Conservation (phyloP, 2,797 vertebrate species). For the Sebastes wilsoni region DNA sequence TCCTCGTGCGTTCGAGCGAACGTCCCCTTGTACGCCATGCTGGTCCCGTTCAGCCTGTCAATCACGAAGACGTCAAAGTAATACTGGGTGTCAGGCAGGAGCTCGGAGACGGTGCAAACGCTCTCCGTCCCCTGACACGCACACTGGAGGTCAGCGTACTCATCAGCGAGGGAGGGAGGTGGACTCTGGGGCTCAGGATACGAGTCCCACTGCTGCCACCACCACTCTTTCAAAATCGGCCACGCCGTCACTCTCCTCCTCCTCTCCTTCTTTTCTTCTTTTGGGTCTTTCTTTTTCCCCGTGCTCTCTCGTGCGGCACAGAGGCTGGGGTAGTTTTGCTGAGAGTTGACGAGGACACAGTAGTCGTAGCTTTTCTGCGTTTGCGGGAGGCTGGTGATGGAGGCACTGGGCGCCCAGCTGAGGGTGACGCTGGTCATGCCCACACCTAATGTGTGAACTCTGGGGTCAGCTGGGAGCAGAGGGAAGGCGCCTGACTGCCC, state of each 20-base stretch:
- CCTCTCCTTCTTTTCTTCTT: conserved; percentile 59
- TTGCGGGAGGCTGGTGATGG: conserved; percentile 64
- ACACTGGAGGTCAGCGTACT: conserved; percentile 78
- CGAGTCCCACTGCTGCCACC: conserved; percentile 81
- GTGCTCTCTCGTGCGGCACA: conserved; percentile 84
- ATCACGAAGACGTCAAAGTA: conserved; percentile 92
- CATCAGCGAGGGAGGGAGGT: conserved; percentile 42
- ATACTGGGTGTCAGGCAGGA: conserved; percentile 87
- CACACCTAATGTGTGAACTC: conserved; percentile 83
- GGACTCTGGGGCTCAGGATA: conserved; percentile 45
- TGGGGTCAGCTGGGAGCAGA: conserved; percentile 84
- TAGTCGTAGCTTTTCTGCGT: conserved; percentile 81
- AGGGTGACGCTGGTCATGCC: conserved; percentile 90
- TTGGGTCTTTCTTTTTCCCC: conserved; percentile 59
- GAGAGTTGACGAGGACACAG: conserved; percentile 87
- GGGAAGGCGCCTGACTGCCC: conserved; percentile 82
- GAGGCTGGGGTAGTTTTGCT: conserved; percentile 87
- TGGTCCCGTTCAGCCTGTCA: conserved; percentile 86
- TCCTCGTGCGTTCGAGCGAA: conserved; percentile 86
- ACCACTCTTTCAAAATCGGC: conserved; percentile 80
- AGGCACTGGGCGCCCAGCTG: conserved; percentile 88
- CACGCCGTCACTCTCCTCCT: conserved; percentile 64
- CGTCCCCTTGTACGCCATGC: conserved; percentile 84
- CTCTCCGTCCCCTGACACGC: conserved; percentile 86
- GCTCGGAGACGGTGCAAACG: conserved; percentile 85